Base-by-base conservation (phyloP, 2,797 vertebrate genomes). In the Pelochelys cantorii region DNA sequence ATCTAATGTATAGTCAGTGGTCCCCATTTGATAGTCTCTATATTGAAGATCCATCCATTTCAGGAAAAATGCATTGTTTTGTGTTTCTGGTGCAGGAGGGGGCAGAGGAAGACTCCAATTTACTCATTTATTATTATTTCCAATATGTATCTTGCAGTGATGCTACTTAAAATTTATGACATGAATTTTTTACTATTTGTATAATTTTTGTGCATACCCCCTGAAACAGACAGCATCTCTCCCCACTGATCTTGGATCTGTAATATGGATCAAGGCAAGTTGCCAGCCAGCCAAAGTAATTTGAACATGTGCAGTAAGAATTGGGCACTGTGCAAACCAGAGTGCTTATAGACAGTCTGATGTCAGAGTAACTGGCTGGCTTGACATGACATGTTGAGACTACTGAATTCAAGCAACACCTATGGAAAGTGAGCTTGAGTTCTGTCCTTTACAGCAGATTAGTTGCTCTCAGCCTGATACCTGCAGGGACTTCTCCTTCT, bases 401-500 rank as follows among this genome's bases (percentile, higher is more conserved):
- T 54, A 57, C 1, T 14, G 48, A 89, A 56, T 79, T 27, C 29
- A 87, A 90, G 78, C 2, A 2, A 53, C 3, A 0, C 56, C 5
- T 65, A 75, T 0, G 0, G 52, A 18, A 89, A 85, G 74, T 55
- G 42, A 2, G 1, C 25, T 77, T 34, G 7, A 65, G 27, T 31
- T 12, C 34, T 86, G 53, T 37, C 18, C 78, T 57, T 3, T 53
- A 71, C 25, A 0, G 0, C 53, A 31, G 42, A 59, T 31, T 1
- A 11, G 79, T 6, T 0, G 6, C 75, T 59, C 87, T 31, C 84
- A 80, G 79, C 37, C 56, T 5, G 23, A 57, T 23, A 20, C 22
- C 56, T 57, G 4, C 20, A 7, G 52, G 52, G 56, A 57, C 56
- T 57, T 9, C 56, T 57, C 18, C 68, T n/a, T 27, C 42, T 25